A percentile compares a stretch with the other conserved stretches of the same genome.
These are phyloP conservation scores for Trachelus stipa DNA, from an alignment of 2,888 invertebrate species.

Conservation along the genomic window DNA sequence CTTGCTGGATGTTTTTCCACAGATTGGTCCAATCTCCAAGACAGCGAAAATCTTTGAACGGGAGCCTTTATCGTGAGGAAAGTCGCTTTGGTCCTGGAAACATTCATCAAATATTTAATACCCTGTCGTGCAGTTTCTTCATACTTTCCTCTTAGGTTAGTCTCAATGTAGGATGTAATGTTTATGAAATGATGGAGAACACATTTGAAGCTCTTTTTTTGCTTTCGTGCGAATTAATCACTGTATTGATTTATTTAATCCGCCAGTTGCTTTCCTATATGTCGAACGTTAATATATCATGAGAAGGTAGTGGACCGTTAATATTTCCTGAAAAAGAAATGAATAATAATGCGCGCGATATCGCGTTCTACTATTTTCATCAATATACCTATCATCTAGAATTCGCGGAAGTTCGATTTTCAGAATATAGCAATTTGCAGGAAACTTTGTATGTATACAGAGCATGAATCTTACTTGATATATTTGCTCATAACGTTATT, in stretches of 20 bases:
- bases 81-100: background rate
- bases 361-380: background rate
- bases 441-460: background rate
- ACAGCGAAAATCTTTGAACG: background rate
- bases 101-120: background rate
- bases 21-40: background rate
- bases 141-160: background rate
- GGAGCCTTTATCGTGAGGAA: background rate
- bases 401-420: background rate
- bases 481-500: background rate
- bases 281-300: background rate
- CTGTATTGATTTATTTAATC: background rate
- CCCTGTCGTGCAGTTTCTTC: background rate
- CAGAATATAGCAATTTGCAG: background rate
- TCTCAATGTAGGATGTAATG: background rate
- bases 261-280: background rate
- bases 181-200: background rate
- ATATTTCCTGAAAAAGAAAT: background rate
- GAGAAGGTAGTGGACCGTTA: background rate
- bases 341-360: background rate
- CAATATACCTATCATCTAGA: background rate
- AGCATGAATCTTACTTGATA: background rate
- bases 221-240: background rate
- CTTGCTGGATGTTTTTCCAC: background rate
- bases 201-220: background rate